Conservation (phyloP, 2,888 invertebrate species). For the Meteorus cinctellus region DNA sequence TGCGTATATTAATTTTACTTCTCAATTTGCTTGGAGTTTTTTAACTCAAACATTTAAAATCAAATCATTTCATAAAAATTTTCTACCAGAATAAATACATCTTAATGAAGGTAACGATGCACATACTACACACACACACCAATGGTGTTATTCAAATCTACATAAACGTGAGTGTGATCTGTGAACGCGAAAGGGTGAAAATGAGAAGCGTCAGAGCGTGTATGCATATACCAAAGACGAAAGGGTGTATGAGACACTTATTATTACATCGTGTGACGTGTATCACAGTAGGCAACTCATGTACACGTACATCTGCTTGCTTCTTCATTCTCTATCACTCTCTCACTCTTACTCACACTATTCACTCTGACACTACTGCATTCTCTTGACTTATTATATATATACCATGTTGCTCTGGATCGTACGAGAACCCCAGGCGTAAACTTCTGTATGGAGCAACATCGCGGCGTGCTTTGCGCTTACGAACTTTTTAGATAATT, state of each 20-base stretch:
- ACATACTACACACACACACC: neutral
- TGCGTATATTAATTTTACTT: too few species aligned
- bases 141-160: slow-evolving; percentile 10
- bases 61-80: neutral
- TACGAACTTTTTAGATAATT: slow-evolving; percentile 65
- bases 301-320: neutral
- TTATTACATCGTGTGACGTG: slow-evolving; percentile 49
- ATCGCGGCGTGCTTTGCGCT: slow-evolving; percentile 24
- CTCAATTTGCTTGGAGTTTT: too few species aligned
- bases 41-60: too few species aligned
- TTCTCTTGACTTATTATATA: neutral
- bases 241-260: slow-evolving; percentile 47
- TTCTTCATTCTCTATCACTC: neutral
- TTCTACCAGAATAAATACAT: neutral
- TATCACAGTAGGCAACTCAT: slow-evolving; percentile 28
- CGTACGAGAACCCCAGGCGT: slow-evolving; percentile 32
- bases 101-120: neutral
- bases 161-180: slow-evolving; percentile 16
- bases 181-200: slow-evolving; percentile 4
- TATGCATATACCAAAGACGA: slow-evolving; percentile 23
- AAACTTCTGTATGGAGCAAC: slow-evolving; percentile 41
- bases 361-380: neutral
- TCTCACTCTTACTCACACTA: neutral
- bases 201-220: slow-evolving; percentile 45
- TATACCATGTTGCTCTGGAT: neutral